These are phyloP conservation scores for Dynastes maya DNA, from an alignment of 2,888 invertebrate genomes.

Conservation along the genomic window DNA sequence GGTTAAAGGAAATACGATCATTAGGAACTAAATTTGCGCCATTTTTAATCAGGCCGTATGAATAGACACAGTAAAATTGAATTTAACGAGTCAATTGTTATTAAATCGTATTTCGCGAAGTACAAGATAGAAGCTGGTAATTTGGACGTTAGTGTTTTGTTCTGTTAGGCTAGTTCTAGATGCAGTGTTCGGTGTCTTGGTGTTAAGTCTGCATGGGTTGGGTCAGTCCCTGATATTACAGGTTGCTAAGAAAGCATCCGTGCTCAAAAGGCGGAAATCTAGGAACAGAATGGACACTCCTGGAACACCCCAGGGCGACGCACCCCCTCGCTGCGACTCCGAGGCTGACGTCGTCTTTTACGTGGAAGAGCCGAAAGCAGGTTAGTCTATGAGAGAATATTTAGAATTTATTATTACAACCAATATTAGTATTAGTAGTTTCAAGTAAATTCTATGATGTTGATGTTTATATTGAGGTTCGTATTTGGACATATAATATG, in stretches of 20 bases:
- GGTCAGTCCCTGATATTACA: conserved; percentile 81
- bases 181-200: conserved; percentile 70
- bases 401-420: background rate
- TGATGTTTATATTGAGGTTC: no score
- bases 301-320: conserved; percentile 62
- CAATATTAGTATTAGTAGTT: no score
- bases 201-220: conserved; percentile 71
- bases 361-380: conserved; percentile 77
- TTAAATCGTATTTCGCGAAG: conserved; percentile 32
- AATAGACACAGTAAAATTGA: background rate
- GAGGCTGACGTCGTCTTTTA: conserved; percentile 79
- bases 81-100: background rate
- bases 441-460: no score
- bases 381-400: conserved; percentile 65
- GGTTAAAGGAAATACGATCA: conserved; percentile 37
- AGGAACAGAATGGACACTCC: conserved; percentile 77
- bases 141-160: conserved; percentile 50
- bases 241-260: conserved; percentile 83
- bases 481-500: no score
- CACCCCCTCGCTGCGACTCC: conserved; percentile 71
- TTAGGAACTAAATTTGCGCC: background rate
- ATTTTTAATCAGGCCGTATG: background rate
- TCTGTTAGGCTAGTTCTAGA: conserved; percentile 66
- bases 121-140: conserved; percentile 30
- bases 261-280: conserved; percentile 80